These are phyloP conservation scores for Bubo bubo DNA, from an alignment of 2,113 vertebrate genomes.

Conservation along the genomic window DNA sequence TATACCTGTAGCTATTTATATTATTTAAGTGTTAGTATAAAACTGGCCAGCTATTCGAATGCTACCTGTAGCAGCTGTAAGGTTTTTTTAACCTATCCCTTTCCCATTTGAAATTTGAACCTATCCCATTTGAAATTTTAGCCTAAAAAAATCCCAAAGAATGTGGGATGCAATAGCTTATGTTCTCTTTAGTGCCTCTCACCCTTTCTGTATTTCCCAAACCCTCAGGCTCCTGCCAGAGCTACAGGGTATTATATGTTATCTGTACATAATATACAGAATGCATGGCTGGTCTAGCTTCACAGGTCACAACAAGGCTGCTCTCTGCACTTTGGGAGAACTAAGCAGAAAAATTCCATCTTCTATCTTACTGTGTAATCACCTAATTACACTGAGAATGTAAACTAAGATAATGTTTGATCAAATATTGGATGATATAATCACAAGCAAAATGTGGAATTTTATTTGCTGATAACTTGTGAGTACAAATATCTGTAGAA, in stretches of 20 bases:
- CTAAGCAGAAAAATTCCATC: neutral
- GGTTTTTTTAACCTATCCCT: neutral
- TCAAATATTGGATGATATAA: neutral
- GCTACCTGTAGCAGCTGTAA: neutral
- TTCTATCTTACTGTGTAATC: neutral
- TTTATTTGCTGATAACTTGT: neutral
- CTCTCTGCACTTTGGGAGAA: neutral
- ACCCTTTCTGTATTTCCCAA: neutral
- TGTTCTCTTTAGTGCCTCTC: neutral
- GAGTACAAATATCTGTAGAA: neutral
- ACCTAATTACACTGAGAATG: neutral
- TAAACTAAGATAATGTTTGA: neutral
- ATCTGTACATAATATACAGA: neutral
- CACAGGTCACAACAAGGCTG: neutral
- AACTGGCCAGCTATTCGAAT: neutral
- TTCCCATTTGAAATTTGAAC: neutral
- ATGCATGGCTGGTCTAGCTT: rapidly evolving
- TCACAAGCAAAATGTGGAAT: neutral
- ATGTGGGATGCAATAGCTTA: neutral
- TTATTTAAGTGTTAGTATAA: neutral
- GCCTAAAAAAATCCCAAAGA: neutral
- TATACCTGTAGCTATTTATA: neutral
- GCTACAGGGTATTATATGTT: neutral
- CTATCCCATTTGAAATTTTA: rapidly evolving
- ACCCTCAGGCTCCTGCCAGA: neutral